Evolutionary conservation across 2,797 vertebrate genomes (phyloP).

Genomic region (Cyprinodon diabolis): DNA sequence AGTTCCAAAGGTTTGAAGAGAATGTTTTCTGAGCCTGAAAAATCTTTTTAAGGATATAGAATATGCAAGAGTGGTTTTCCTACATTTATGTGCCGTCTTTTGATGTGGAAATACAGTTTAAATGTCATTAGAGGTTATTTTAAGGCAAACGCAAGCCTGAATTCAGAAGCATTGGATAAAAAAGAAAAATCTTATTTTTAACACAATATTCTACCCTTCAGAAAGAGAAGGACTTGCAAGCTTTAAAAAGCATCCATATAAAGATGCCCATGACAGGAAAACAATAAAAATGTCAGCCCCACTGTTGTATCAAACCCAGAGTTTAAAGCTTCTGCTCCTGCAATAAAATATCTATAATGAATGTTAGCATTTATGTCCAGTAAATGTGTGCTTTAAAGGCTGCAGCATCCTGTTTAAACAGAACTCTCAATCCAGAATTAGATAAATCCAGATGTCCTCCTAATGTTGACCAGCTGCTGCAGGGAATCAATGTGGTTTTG

Average conservation of each 20-base stretch:
- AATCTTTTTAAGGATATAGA: neutral
- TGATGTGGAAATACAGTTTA: neutral
- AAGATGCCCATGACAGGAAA: neutral
- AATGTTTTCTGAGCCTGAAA: neutral
- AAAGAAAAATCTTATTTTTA: neutral
- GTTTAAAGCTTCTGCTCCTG: neutral
- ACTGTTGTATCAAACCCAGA: too few species aligned
- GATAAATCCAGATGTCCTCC: conserved; percentile 60
- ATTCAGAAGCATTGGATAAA: too few species aligned
- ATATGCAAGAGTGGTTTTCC: neutral
- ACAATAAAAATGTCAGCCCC: too few species aligned
- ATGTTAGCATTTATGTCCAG: neutral
- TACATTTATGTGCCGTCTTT: neutral
- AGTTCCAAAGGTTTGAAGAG: neutral
- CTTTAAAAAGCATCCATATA: neutral
- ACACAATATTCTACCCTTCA: neutral
- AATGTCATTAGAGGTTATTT: neutral
- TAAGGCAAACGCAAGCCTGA: neutral
- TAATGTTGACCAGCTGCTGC: conserved; percentile 57
- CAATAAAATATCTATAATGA: neutral
- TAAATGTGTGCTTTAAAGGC: neutral
- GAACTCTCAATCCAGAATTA: conserved; percentile 40
- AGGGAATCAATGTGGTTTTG: conserved; percentile 45
- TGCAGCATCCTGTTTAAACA: conserved; percentile 17
- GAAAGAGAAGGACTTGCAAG: neutral